Conservation (phyloP, 2,797 vertebrate genomes). For the Australoheros facetus region DNA sequence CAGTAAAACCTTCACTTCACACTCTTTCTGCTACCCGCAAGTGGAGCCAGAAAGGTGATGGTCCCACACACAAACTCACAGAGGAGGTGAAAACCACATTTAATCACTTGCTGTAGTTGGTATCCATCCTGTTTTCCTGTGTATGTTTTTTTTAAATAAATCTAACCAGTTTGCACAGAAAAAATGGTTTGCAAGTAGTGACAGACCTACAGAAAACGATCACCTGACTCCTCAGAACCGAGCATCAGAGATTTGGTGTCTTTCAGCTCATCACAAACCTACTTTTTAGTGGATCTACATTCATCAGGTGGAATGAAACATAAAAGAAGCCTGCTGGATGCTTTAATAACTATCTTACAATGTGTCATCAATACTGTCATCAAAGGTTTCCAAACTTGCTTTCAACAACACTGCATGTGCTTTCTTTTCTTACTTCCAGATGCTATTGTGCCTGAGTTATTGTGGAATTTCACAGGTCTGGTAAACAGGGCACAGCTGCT, state of each 20-base stretch:
- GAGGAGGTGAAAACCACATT: neutral
- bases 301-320: neutral
- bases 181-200: neutral
- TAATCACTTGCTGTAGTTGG: neutral
- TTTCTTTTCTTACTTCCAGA: conserved; percentile 2
- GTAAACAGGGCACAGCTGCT: conserved; percentile 40
- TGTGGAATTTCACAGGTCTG: conserved; percentile 28
- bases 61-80: neutral
- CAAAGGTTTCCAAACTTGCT: neutral
- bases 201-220: no score
- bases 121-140: neutral
- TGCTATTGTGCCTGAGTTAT: neutral
- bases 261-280: no score
- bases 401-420: neutral
- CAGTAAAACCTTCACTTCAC: neutral
- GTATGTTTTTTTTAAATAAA: neutral
- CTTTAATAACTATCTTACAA: neutral
- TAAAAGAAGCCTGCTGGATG: neutral
- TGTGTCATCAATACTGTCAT: neutral
- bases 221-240: no score
- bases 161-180: neutral
- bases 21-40: neutral
- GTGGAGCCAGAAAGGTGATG: neutral
- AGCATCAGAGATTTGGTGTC: neutral
- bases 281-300: neutral